These are phyloP conservation scores for Lepidocolaptes lacrymiger DNA, from an alignment of 2,797 vertebrate species.

Conservation along the genomic window DNA sequence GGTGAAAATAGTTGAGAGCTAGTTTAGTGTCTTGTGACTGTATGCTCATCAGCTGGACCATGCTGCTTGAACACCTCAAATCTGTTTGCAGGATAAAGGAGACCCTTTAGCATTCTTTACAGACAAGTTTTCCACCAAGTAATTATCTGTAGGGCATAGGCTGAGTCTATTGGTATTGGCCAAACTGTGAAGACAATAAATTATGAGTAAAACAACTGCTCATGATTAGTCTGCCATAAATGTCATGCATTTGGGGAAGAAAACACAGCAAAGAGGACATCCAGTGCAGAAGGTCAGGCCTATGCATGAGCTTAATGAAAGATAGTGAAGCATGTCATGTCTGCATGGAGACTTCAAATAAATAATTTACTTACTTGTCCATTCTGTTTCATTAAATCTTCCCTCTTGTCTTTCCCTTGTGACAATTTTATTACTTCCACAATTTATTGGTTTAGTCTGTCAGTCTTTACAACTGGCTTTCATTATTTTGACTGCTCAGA, in stretches of 20 bases:
- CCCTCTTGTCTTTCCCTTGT: constrained; percentile 19
- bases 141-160: not conserved
- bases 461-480: not conserved
- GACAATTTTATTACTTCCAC: constrained; percentile 26
- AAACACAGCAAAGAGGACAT: not conserved
- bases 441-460: constrained; percentile 39
- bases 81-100: not conserved
- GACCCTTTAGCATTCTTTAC: not conserved
- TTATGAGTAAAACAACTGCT: not conserved
- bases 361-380: constrained; percentile 61
- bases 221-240: not conserved
- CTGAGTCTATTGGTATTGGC: not conserved
- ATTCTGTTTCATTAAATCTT: constrained; percentile 53
- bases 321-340: constrained; percentile 17
- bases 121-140: not conserved
- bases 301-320: constrained; percentile 14
- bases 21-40: not conserved
- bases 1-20: not conserved
- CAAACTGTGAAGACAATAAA: not conserved
- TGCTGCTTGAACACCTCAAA: not conserved
- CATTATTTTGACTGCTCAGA: not conserved
- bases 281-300: constrained; percentile 3
- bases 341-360: constrained; percentile 47
- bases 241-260: not conserved
- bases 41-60: not conserved